Conservation (phyloP, 1,140 invertebrate genomes). For the Lutraria rhynchaena region DNA sequence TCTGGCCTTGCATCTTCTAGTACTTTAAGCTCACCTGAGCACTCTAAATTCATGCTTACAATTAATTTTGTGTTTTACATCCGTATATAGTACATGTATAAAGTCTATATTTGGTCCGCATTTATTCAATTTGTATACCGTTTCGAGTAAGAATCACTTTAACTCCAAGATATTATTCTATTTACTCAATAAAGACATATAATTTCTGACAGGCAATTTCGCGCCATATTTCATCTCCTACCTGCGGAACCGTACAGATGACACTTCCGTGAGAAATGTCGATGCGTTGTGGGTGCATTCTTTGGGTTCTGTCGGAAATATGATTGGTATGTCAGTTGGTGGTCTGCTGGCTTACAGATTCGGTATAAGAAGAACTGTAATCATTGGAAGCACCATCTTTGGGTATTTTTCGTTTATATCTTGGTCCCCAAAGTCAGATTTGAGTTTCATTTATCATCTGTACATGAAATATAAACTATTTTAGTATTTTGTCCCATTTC, state of each 20-base stretch:
- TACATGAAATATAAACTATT: too few species aligned
- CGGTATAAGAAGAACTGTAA: background rate
- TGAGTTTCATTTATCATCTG: too few species aligned
- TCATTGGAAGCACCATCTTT: background rate
- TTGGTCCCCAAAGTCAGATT: too few species aligned
- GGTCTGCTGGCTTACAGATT: conserved; percentile 12
- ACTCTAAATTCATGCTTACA: too few species aligned
- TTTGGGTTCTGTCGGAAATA: background rate
- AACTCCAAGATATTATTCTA: background rate
- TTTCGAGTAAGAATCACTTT: too few species aligned
- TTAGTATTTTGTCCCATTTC: too few species aligned
- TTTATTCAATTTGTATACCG: too few species aligned
- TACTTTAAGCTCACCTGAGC: too few species aligned
- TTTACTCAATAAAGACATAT: background rate
- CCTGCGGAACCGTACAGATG: conserved; percentile 8
- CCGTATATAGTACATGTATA: too few species aligned
- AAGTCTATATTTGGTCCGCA: too few species aligned
- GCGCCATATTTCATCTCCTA: conserved; percentile 41
- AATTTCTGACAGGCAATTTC: conserved; percentile 21
- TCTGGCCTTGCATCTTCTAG: too few species aligned
- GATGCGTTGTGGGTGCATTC: conserved; percentile 18
- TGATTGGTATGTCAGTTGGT: background rate
- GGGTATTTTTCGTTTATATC: background rate
- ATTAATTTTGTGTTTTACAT: too few species aligned
- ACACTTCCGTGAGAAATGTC: background rate